phyloP scores from a whole-genome alignment of 2,888 invertebrate genomes.

The Lycocerus yunnanus region DNA sequence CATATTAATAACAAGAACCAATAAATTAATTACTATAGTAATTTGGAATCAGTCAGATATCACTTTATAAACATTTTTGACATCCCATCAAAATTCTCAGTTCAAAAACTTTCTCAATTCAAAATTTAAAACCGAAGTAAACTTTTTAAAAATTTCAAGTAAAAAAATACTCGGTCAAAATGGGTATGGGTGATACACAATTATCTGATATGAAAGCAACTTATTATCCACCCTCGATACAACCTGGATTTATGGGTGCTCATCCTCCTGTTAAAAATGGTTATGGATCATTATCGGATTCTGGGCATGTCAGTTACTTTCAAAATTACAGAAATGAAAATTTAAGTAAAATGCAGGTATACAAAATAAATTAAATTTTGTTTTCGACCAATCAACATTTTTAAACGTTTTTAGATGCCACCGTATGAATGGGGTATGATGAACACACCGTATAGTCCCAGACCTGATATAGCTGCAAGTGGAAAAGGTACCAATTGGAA shows the following conservation, averaged over 20 bases:
- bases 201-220: slow-evolving; percentile 48
- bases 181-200: slow-evolving; percentile 41
- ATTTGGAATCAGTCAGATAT: background rate
- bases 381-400: background rate
- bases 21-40: background rate
- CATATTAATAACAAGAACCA: background rate
- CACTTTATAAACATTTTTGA: background rate
- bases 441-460: slow-evolving; percentile 50
- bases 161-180: slow-evolving; percentile 13
- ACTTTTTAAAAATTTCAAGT: slow-evolving; percentile 15
- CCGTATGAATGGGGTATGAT: slow-evolving; percentile 54
- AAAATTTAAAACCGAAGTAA: slow-evolving; percentile 2
- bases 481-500: slow-evolving; percentile 45
- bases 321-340: slow-evolving; percentile 55
- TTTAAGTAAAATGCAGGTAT: slow-evolving; percentile 49
- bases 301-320: slow-evolving; percentile 49
- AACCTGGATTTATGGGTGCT: slow-evolving; percentile 51
- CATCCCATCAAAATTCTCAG: slow-evolving; percentile 24
- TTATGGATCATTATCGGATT: slow-evolving; percentile 43
- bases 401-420: slow-evolving; percentile 47
- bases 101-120: slow-evolving; percentile 2
- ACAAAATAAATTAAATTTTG: background rate
- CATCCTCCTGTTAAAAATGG: slow-evolving; percentile 49
- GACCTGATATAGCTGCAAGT: slow-evolving; percentile 49
- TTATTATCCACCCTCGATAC: slow-evolving; percentile 50